Evolutionary conservation across 2,113 vertebrate species (phyloP), one percentile per base, ranked within the genome.

Genomic region (Siniperca chuatsi): DNA sequence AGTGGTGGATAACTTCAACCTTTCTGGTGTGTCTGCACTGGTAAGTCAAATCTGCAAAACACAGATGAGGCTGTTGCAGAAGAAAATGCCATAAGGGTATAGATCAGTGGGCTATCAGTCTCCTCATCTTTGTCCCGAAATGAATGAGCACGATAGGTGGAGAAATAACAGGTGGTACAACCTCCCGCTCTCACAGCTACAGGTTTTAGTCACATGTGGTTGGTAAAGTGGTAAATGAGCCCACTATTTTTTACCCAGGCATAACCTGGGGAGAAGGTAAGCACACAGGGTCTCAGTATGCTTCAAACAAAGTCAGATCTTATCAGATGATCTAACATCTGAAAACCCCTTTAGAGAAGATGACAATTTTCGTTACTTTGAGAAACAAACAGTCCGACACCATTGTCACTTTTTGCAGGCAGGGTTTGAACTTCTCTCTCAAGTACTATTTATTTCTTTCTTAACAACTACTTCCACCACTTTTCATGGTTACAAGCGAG

Each of bases 121-220:
- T 44, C 4, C n/a, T 23, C 13, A 42, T 55, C 8, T 67, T 35
- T 9, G 11, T 35, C 6, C 42, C 10, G n/a, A 71, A 52, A 61
- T 69, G 42, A 79, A 20, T 42, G n/a, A 13, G 23, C 6, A 21
- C 15, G 8, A 3, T 20, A 33, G 1, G 2, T 7, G 1, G 2
- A 12, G n/a, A 66, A n/a, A n/a, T 55, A 44, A 12, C 20, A 74
- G 50, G 35, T 46, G 37, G 15, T 13, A 20, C 0, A 57, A 11
- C 42, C 18, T 65, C 4, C 9, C 25, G n/a, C 79, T 61, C 52
- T 75, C 70, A 37, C 50, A 74, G 8, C 70, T 66, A 37, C 61
- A 57, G 18, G 25, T 48, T 57, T 57, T 18, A 66, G 5, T 66
- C 40, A 57, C n/a, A 1, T 80, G 18, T 20, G 55, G 40, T 44